Evolutionary conservation across 2,888 invertebrate species (phyloP).

Genomic region (Protophormia terraenovae): DNA sequence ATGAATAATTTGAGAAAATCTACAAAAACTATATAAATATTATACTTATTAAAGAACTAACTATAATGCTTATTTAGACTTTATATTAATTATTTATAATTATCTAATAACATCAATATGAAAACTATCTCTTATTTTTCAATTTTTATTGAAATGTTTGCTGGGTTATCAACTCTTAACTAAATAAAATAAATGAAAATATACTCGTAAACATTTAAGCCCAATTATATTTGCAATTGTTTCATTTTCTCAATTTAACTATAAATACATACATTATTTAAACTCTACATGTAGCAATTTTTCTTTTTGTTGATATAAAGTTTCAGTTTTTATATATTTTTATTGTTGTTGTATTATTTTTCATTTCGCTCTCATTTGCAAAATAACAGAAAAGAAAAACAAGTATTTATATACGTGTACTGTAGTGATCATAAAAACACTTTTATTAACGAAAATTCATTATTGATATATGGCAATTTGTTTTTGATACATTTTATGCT

Average conservation of each 20-base stretch:
- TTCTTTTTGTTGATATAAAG: neutral
- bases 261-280: neutral
- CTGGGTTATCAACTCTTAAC: neutral
- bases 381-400: neutral
- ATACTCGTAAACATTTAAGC: constrained; percentile 16
- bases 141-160: neutral
- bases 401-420: neutral
- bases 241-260: constrained; percentile 13
- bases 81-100: no score
- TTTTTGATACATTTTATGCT: neutral
- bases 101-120: no score
- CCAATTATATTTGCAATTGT: constrained; percentile 23
- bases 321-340: neutral
- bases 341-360: neutral
- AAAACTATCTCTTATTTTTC: no score
- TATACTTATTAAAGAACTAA: no score
- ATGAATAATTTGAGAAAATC: neutral
- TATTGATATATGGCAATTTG: neutral
- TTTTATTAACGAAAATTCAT: constrained; percentile 12
- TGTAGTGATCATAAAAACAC: neutral
- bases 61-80: no score
- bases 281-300: constrained; percentile 7
- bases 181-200: neutral
- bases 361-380: neutral
- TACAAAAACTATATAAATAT: no score